These are phyloP conservation scores for Agonopterix alstromeriana DNA, from an alignment of 2,888 invertebrate genomes.

Conservation along the genomic window DNA sequence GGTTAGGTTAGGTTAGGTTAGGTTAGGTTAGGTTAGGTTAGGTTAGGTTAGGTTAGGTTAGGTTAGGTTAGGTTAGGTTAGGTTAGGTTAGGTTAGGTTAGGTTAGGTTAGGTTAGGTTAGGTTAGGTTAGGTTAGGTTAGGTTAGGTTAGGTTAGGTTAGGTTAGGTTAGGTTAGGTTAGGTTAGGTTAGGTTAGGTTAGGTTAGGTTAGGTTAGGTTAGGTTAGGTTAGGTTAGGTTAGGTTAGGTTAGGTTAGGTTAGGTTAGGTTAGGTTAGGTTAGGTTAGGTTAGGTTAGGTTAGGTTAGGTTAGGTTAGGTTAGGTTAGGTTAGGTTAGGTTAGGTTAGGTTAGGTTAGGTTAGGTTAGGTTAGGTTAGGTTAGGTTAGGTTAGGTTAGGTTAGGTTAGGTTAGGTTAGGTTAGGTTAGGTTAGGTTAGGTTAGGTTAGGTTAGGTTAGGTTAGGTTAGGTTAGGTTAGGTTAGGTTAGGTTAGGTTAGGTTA, in stretches of 20 bases:
- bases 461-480: too few relatives aligned
- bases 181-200: constrained; percentile 10
- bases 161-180: constrained; percentile 12
- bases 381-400: constrained; percentile 12
- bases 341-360: constrained; percentile 14
- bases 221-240: constrained; percentile 13
- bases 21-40: constrained; percentile 17
- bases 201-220: constrained; percentile 13
- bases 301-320: constrained; percentile 14
- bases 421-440: constrained; percentile 7
- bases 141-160: constrained; percentile 8
- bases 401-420: constrained; percentile 7
- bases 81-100: constrained; percentile 13
- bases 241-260: constrained; percentile 11
- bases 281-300: constrained; percentile 17
- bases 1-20: constrained; percentile 14
- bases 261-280: constrained; percentile 10
- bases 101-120: constrained; percentile 19
- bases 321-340: constrained; percentile 13
- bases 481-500: constrained; percentile 14
- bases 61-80: constrained; percentile 13
- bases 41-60: too few relatives aligned
- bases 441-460: constrained; percentile 15
- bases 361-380: too few relatives aligned
- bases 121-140: constrained; percentile 18